Evolutionary conservation across 2,888 invertebrate genomes (phyloP).

Genomic region (Dryococelus australis): DNA sequence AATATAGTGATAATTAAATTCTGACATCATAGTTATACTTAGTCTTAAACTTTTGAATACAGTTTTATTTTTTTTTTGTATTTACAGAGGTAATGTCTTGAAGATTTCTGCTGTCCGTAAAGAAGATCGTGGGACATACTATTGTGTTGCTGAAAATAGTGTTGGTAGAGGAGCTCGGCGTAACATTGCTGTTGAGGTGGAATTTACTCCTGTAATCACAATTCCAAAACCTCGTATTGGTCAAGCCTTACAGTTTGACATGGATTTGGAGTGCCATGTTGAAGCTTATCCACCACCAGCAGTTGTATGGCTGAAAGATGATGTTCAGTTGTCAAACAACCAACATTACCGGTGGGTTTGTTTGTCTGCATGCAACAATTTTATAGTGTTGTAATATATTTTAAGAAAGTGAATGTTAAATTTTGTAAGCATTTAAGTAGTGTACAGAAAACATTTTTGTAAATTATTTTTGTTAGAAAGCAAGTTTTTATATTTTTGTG

Average conservation of each 20-base stretch:
- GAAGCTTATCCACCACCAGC: constrained; percentile 95
- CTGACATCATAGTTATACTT: no score
- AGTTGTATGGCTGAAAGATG: constrained; percentile 87
- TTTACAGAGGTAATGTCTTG: constrained; percentile 76
- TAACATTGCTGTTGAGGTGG: constrained; percentile 90
- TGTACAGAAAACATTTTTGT: no score
- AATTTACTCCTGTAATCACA: constrained; percentile 86
- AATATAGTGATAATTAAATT: no score
- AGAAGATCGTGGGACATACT: constrained; percentile 92
- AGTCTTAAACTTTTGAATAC: no score
- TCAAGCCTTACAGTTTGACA: constrained; percentile 90
- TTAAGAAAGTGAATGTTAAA: neutral
- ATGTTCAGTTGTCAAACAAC: constrained; percentile 82
- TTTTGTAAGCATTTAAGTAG: neutral
- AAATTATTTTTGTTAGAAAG: no score
- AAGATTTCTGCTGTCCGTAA: constrained; percentile 81
- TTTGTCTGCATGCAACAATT: neutral
- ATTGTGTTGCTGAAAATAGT: constrained; percentile 90
- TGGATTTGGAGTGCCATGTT: constrained; percentile 93
- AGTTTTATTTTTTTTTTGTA: neutral
- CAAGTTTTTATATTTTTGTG: no score
- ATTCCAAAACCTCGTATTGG: constrained; percentile 85
- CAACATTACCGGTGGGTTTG: constrained; percentile 76
- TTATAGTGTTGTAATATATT: neutral
- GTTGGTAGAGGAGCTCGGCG: constrained; percentile 75